phyloP scores from a whole-genome alignment of 2,797 vertebrate species.

The Hyperoplus lanceolatus region DNA sequence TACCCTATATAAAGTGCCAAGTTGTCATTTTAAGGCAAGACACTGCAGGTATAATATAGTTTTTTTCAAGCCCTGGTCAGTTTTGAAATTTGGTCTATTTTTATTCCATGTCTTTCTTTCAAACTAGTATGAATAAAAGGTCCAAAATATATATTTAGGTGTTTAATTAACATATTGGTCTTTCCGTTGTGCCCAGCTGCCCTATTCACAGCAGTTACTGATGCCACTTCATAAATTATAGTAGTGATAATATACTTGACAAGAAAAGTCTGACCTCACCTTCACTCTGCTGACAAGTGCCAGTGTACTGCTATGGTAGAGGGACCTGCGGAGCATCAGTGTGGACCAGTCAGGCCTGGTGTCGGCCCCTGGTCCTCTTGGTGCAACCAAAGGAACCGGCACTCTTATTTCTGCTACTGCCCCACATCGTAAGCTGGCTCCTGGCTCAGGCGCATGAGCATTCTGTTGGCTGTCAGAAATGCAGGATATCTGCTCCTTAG shows the following conservation, averaged over 20 bases:
- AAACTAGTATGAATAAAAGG: no score
- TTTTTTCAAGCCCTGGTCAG: no score
- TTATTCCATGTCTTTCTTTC: no score
- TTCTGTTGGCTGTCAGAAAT: conserved; percentile 22
- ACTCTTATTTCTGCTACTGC: conserved; percentile 20
- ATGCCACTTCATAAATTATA: background rate
- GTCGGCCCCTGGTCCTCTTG: conserved; percentile 26
- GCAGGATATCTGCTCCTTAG: conserved; percentile 17
- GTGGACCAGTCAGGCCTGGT: conserved; percentile 67
- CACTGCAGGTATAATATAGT: no score
- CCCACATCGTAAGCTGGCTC: conserved; percentile 4
- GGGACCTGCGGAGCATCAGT: conserved; percentile 61
- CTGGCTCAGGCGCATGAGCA: conserved; percentile 8
- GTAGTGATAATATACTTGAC: background rate
- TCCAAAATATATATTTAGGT: no score
- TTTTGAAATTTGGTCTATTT: no score
- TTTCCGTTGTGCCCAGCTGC: background rate
- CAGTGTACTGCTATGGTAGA: conserved; percentile 61
- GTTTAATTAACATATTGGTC: background rate
- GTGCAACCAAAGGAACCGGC: conserved; percentile 23
- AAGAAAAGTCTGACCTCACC: conserved; percentile 61
- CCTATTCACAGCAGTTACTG: background rate
- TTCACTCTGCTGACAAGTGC: conserved; percentile 74
- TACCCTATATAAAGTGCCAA: background rate
- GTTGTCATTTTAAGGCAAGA: background rate